phyloP scores from a whole-genome alignment of 1,140 invertebrate species.

The Acyrthosiphon pisum region DNA sequence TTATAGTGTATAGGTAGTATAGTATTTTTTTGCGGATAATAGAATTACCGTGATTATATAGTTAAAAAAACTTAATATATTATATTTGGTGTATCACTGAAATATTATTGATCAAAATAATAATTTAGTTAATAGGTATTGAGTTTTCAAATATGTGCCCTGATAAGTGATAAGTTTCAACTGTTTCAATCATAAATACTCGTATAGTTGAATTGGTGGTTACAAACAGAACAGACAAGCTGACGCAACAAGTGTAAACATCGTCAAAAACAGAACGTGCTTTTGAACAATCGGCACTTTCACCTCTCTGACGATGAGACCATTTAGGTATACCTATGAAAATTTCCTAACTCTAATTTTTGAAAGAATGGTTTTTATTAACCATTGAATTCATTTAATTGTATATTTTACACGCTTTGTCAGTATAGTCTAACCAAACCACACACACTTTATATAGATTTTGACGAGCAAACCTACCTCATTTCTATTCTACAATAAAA shows the following conservation, averaged over 20 bases:
- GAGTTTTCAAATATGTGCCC: neutral
- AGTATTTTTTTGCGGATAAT: neutral
- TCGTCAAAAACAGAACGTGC: neutral
- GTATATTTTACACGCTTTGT: neutral
- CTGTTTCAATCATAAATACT: neutral
- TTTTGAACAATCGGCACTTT: neutral
- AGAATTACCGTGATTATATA: neutral
- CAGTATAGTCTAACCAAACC: too few relatives aligned
- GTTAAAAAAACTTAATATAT: too few relatives aligned
- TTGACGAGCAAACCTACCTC: too few relatives aligned
- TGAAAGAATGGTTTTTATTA: neutral
- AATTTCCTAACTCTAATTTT: neutral
- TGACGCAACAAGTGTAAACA: neutral
- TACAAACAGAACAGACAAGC: neutral
- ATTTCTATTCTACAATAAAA: too few relatives aligned
- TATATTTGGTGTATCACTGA: too few relatives aligned
- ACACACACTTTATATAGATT: too few relatives aligned
- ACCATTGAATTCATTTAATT: neutral
- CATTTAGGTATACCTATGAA: neutral
- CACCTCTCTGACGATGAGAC: neutral
- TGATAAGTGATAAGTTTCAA: neutral
- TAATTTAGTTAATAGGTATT: too few relatives aligned
- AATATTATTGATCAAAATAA: neutral
- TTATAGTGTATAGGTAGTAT: too few relatives aligned
- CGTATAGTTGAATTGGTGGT: neutral